phyloP scores from a whole-genome alignment of 2,113 vertebrate genomes.

The Varanus komodoensis region DNA sequence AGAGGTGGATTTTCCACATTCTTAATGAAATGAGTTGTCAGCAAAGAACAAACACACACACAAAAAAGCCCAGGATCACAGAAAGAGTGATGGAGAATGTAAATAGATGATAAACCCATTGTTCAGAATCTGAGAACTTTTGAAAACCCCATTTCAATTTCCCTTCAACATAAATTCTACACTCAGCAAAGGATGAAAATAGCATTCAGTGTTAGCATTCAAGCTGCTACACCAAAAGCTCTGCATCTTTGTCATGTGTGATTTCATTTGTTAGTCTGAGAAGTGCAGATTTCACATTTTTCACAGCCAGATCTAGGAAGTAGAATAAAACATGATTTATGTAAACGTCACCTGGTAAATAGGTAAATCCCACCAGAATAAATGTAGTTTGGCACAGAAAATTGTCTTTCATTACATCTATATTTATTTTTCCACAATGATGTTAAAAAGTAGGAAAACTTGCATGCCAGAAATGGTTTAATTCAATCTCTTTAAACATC shows the following conservation, averaged over 20 bases:
- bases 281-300: constrained; percentile 37
- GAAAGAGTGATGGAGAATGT: neutral
- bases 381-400: constrained; percentile 30
- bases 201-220: constrained; percentile 1
- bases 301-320: constrained; percentile 19
- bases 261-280: constrained; percentile 22
- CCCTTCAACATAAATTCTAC: constrained; percentile 8
- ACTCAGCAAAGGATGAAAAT: constrained; percentile 23
- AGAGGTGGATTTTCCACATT: neutral
- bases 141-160: constrained; percentile 9
- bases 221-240: neutral
- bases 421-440: neutral
- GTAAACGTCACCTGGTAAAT: constrained; percentile 24
- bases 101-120: neutral
- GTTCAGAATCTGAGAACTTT: neutral
- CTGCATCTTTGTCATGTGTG: constrained; percentile 38
- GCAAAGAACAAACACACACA: neutral
- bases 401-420: constrained; percentile 12
- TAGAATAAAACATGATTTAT: constrained; percentile 34
- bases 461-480: constrained; percentile 9
- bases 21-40: neutral
- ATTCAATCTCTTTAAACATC: neutral
- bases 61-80: neutral
- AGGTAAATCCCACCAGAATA: constrained; percentile 29
- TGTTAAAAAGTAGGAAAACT: neutral